Conservation (phyloP, 2,797 vertebrate genomes). For the Lacerta bilineata region DNA sequence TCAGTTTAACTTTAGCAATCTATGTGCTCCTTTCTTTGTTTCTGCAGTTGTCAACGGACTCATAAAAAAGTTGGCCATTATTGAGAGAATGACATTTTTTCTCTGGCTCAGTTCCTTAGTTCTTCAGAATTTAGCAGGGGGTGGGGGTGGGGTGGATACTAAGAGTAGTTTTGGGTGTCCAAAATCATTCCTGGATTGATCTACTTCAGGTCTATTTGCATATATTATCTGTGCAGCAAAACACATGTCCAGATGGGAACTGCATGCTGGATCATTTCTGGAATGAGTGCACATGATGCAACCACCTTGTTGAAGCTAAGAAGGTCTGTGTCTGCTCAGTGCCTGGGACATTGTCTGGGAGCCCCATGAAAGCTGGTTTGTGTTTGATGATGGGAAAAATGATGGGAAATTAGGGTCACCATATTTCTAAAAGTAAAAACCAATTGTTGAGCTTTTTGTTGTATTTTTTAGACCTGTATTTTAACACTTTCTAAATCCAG, state of each 20-base stretch:
- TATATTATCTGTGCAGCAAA: not conserved
- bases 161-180: not conserved
- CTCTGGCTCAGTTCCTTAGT: not conserved
- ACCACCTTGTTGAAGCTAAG: not conserved
- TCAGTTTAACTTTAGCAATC: not conserved
- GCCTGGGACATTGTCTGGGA: not conserved
- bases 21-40: conserved; percentile 22
- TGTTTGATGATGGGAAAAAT: not conserved
- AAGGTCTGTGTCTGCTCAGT: not conserved
- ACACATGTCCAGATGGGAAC: conserved; percentile 5
- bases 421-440: no score
- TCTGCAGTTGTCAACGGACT: not conserved
- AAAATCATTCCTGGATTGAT: not conserved
- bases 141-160: not conserved
- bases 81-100: not conserved
- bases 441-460: no score
- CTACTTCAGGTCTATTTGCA: not conserved
- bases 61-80: not conserved
- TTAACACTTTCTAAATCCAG: no score
- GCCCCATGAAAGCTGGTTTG: not conserved
- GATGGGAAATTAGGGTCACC: no score
- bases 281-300: not conserved
- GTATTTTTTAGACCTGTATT: no score
- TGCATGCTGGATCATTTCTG: not conserved
- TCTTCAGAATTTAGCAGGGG: not conserved